Percentiles rank a stretch among this genome's conserved stretches.
Evolutionary conservation across 2,888 invertebrate species (phyloP).

Genomic region (Opisthograptis luteolata): DNA sequence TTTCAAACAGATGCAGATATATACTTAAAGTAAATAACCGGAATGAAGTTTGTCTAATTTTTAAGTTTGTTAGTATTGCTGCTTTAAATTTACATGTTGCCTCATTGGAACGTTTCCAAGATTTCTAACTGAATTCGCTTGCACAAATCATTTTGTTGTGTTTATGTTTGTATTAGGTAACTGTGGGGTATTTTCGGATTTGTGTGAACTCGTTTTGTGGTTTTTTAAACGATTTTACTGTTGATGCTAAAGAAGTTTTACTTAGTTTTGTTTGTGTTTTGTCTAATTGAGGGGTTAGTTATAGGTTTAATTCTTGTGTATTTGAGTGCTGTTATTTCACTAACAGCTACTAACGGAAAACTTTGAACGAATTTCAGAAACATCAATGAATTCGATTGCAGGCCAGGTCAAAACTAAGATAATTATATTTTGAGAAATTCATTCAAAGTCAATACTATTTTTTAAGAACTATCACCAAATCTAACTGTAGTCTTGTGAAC

Average conservation of each 20-base stretch:
- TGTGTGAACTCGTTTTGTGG: conserved; percentile 40
- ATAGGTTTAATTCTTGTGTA: conserved; percentile 50
- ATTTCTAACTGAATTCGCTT: conserved; percentile 41
- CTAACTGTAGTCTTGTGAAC: conserved; percentile 78
- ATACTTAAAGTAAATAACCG: conserved; percentile 2
- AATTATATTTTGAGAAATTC: conserved; percentile 45
- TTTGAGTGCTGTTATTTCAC: conserved; percentile 80
- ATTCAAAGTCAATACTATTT: conserved; percentile 63
- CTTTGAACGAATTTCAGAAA: conserved; percentile 69
- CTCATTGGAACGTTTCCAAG: conserved; percentile 45
- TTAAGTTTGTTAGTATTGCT: conserved; percentile 13
- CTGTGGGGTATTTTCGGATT: conserved; percentile 44
- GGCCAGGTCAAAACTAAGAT: background rate
- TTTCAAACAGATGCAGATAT: conserved; percentile 5
- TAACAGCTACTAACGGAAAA: conserved; percentile 82
- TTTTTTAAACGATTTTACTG: conserved; percentile 39
- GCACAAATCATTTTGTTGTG: conserved; percentile 43
- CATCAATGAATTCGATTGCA: background rate
- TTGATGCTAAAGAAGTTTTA: conserved; percentile 39
- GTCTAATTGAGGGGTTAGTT: conserved; percentile 39
- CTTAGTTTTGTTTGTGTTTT: conserved; percentile 29
- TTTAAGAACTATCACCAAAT: conserved; percentile 51
- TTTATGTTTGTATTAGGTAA: conserved; percentile 40
- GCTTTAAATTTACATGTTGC: conserved; percentile 38
- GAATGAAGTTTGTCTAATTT: conserved; percentile 27